Conservation (phyloP, 2,888 invertebrate genomes). For the Mythimna vitellina region DNA sequence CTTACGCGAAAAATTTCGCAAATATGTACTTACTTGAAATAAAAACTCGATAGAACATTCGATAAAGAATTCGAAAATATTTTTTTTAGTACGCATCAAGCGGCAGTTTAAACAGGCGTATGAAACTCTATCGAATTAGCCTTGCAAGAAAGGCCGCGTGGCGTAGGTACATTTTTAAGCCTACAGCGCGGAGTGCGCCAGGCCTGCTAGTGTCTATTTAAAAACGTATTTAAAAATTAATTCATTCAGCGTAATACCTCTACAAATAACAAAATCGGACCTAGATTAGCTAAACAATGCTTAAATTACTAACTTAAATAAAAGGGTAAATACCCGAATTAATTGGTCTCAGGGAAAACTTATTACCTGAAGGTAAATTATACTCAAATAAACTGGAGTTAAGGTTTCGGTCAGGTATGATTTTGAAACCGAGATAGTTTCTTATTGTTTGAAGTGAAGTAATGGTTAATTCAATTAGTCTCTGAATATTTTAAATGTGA, state of each 20-base stretch:
- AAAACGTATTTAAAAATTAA: constrained; percentile 8
- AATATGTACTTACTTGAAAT: no score
- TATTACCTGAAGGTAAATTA: constrained; percentile 11
- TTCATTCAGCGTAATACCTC: constrained; percentile 2
- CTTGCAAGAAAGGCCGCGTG: no score
- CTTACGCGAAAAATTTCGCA: no score
- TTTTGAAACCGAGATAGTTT: neutral
- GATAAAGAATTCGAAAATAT: no score
- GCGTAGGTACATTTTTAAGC: no score
- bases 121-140: no score
- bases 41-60: no score
- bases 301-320: constrained; percentile 1
- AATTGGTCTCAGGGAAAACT: constrained; percentile 7
- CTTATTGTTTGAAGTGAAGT: neutral
- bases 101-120: no score
- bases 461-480: neutral
- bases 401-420: neutral
- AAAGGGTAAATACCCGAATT: constrained; percentile 10
- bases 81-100: no score
- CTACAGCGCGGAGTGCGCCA: no score
- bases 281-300: constrained; percentile 1
- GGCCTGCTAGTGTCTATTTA: no score
- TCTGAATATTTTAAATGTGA: neutral
- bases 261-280: constrained; percentile 11
- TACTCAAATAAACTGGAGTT: neutral